A percentile compares a stretch with the other conserved stretches of the same genome.
These are phyloP conservation scores for Drosophila kurseongensis DNA, from an alignment of 1,140 invertebrate species.

Conservation along the genomic window DNA sequence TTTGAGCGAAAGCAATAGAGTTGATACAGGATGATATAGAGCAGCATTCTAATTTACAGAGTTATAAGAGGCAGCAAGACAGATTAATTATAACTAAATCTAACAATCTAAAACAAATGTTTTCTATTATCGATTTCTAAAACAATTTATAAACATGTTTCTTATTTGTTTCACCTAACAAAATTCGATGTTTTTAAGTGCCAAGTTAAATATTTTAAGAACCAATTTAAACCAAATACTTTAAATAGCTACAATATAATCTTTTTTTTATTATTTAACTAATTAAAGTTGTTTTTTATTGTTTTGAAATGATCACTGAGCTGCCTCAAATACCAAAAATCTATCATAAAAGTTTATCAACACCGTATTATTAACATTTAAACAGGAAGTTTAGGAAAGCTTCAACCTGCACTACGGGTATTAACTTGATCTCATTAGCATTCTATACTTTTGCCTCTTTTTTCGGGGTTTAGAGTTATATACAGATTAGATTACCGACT, in stretches of 20 bases:
- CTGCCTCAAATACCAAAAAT: constrained; percentile 12
- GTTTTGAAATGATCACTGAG: constrained; percentile 3
- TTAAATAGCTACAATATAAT: background rate
- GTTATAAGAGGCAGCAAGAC: constrained; percentile 25
- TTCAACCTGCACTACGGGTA: constrained; percentile 43
- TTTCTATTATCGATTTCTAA: background rate
- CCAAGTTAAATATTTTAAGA: background rate
- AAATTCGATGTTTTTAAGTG: background rate
- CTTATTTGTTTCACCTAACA: too few relatives aligned
- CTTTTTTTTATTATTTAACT: constrained; percentile 1
- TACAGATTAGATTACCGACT: constrained; percentile 34
- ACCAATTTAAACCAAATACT: background rate
- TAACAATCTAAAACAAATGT: background rate
- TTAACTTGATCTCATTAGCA: constrained; percentile 71
- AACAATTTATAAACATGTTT: background rate
- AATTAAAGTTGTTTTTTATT: background rate
- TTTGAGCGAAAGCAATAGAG: constrained; percentile 56
- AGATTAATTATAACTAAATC: background rate
- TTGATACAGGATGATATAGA: constrained; percentile 25
- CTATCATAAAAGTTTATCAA: constrained; percentile 11
- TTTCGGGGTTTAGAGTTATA: constrained; percentile 40
- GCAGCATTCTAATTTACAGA: constrained; percentile 21
- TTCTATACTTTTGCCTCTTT: constrained; percentile 60
- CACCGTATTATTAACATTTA: constrained; percentile 30
- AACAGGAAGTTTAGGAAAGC: constrained; percentile 26